phyloP scores from a whole-genome alignment of 2,888 invertebrate species.

The Nyleta sp. region DNA sequence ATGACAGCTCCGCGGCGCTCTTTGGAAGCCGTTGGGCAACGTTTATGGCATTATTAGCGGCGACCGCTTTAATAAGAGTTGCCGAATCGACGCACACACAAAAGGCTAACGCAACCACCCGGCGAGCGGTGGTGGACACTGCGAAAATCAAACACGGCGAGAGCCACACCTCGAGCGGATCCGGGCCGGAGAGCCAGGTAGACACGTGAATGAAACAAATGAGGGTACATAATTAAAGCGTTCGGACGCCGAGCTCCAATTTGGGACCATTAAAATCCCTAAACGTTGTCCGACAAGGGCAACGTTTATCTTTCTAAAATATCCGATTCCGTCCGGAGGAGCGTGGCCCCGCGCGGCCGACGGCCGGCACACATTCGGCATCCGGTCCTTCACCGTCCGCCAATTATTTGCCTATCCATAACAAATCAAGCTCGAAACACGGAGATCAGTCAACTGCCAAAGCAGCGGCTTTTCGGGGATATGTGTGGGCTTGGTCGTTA shows the following conservation, averaged over 20 bases:
- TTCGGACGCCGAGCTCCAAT: conserved; percentile 75
- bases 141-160: conserved; percentile 44
- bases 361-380: conserved; percentile 58
- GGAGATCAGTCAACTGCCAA: conserved; percentile 41
- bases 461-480: conserved; percentile 33
- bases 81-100: conserved; percentile 61
- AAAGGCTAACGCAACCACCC: conserved; percentile 38
- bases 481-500: conserved; percentile 20
- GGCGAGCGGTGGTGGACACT: conserved; percentile 25
- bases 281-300: conserved; percentile 75
- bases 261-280: conserved; percentile 77
- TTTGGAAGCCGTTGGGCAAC: conserved; percentile 61
- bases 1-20: conserved; percentile 56
- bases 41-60: conserved; percentile 60
- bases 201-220: conserved; percentile 77
- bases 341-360: conserved; percentile 63
- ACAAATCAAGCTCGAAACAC: conserved; percentile 47
- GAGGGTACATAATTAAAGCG: conserved; percentile 80
- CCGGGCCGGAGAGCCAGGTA: conserved; percentile 60
- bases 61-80: conserved; percentile 59
- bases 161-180: conserved; percentile 38
- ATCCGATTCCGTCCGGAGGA: conserved; percentile 70
- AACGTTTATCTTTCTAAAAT: conserved; percentile 74
- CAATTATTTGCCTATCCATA: conserved; percentile 53
- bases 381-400: conserved; percentile 68